A percentile compares a stretch with the other conserved stretches of the same genome.
Evolutionary conservation across 2,113 vertebrate genomes (phyloP).

Genomic region (Rhynchopsitta pachyrhyncha): DNA sequence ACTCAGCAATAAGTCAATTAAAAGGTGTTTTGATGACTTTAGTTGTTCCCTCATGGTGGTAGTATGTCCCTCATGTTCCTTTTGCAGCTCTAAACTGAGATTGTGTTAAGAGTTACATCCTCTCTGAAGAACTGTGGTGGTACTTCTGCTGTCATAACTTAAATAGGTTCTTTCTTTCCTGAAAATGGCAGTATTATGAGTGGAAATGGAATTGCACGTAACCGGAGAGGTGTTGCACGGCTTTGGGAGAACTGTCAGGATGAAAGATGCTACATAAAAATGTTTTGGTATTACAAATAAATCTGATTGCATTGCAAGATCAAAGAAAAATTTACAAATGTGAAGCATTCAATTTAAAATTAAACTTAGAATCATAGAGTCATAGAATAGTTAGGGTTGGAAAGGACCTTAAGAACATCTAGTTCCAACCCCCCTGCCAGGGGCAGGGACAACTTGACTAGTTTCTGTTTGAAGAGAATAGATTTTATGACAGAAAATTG

Average conservation of each 20-base stretch:
- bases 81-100: neutral
- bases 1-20: neutral
- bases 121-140: neutral
- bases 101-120: neutral
- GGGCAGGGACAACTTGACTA: neutral
- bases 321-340: neutral
- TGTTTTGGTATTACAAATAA: conserved; percentile 1
- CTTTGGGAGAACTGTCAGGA: neutral
- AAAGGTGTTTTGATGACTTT: neutral
- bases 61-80: neutral
- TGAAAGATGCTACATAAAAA: neutral
- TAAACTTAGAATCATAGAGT: neutral
- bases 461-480: neutral
- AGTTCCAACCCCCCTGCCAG: no score
- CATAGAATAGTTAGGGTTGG: no score
- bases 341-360: neutral
- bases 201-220: neutral
- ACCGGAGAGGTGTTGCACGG: neutral
- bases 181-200: neutral
- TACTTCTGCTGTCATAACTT: neutral
- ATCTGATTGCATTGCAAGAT: neutral
- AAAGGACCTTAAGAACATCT: no score
- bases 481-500: conserved; percentile 3
- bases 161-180: neutral
- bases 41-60: neutral